Conservation (phyloP, 1,140 invertebrate genomes). For the Papilio polytes region DNA sequence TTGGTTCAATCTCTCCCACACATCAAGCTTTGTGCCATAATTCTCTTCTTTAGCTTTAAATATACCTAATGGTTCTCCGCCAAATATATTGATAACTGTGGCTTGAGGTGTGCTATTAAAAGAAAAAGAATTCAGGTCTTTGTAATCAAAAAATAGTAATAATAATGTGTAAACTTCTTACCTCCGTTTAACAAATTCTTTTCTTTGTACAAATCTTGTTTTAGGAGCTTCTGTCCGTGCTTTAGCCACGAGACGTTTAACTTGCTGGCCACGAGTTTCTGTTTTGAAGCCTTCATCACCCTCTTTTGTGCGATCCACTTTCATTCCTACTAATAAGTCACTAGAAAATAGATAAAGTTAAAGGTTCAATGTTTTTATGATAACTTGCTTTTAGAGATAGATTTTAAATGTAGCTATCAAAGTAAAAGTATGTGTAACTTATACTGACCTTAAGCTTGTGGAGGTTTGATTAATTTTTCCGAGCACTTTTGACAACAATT, state of each 20-base stretch:
- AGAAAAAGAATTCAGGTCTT: slow-evolving; percentile 1
- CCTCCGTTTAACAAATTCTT: slow-evolving; percentile 44
- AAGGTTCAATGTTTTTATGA: not conserved
- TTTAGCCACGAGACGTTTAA: slow-evolving; percentile 62
- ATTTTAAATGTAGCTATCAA: no score
- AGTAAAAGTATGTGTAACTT: no score
- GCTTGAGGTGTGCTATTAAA: slow-evolving; percentile 53
- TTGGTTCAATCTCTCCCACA: slow-evolving; percentile 88
- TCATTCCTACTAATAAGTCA: slow-evolving; percentile 89
- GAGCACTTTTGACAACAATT: slow-evolving; percentile 89
- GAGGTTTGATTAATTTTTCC: slow-evolving; percentile 77
- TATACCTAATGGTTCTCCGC: slow-evolving; percentile 84
- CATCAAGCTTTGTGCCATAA: slow-evolving; percentile 83
- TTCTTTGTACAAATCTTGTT: slow-evolving; percentile 54
- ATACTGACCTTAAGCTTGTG: slow-evolving; percentile 67
- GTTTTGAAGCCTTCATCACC: slow-evolving; percentile 54
- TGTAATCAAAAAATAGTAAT: not conserved
- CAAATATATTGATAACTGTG: slow-evolving; percentile 81
- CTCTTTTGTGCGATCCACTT: slow-evolving; percentile 86
- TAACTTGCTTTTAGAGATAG: not conserved
- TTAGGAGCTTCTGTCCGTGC: slow-evolving; percentile 43
- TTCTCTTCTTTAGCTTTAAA: slow-evolving; percentile 78
- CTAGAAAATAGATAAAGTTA: slow-evolving; percentile 72
- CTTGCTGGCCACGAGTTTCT: slow-evolving; percentile 74
- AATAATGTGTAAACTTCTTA: slow-evolving; percentile 10